Evolutionary conservation across 2,113 vertebrate genomes (phyloP), one percentile per base, ranked within the genome.

Genomic region (Rattus rattus): DNA sequence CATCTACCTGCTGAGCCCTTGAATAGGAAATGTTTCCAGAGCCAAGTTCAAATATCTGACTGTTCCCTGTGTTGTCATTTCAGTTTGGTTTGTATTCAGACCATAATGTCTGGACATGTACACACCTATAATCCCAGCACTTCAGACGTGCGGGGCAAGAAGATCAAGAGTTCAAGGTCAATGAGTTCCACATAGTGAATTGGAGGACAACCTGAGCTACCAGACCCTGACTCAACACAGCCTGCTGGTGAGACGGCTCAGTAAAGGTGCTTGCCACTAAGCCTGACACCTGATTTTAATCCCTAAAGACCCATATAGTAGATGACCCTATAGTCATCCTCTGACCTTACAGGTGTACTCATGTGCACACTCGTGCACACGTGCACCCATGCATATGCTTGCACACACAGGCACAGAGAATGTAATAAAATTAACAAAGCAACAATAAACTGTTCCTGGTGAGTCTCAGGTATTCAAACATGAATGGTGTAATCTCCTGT

Each of bases 21-120:
- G 12, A 1, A 1, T 1, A 28, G 36, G 63, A 87, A 77, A 43
- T 56, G 20, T 75, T 30, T 52, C n/a, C 19, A 47, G 36, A 61
- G 79, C 76, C 80, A 92, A 88, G 8, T 73, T 84, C 80, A 96
- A 89, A 81, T 81, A n/a, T 72, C 61, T 33, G 80, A 47, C 49
- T 52, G 47, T 36, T 69, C 13, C 11, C 7, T 14, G 28, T 52
- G 81, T 54, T 93, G 33, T 65, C 33, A 59, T 49, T 95, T 76
- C 30, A 85, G 30, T 56, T 86, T 59, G 26, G 36, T 91, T 92
- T 94, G 63, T 85, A 81, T 61, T 79, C 73, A 59, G 73, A 69
- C 36, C 12, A 19, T 72, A 36, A 1, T 17, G 39, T 26, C 61
- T 14, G 28, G 17, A 49, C 17, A 65, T 30, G 43, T 11, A 13